Conservation (phyloP, 2,888 invertebrate genomes). For the Pegoplata infirma region DNA sequence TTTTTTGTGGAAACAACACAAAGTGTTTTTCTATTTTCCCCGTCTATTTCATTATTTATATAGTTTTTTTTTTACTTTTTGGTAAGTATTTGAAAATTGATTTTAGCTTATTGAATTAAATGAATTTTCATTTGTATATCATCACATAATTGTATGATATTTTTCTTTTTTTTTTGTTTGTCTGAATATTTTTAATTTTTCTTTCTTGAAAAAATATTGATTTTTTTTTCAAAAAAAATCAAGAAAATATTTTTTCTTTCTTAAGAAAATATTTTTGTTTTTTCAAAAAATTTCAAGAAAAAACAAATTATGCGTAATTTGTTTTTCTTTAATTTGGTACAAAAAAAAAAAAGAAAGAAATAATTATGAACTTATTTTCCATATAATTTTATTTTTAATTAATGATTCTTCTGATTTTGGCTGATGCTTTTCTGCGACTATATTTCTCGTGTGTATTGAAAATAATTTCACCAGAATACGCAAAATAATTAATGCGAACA, state of each 20-base stretch:
- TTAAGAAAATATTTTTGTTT: not conserved
- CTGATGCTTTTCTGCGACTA: too few relatives aligned
- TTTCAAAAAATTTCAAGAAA: not conserved
- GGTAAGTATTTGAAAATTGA: conserved; percentile 33
- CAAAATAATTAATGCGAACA: conserved; percentile 55
- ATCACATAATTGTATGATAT: conserved; percentile 3
- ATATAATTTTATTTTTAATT: conserved; percentile 28
- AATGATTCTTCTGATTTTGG: conserved; percentile 3
- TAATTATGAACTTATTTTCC: conserved; percentile 10
- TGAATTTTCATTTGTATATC: conserved; percentile 3
- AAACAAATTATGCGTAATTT: conserved; percentile 15
- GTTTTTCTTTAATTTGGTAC: not conserved
- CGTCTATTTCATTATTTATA: conserved; percentile 19
- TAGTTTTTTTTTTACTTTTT: conserved; percentile 6
- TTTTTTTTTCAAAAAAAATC: too few relatives aligned
- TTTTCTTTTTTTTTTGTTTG: not conserved
- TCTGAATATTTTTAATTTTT: not conserved
- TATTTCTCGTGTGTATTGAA: too few relatives aligned
- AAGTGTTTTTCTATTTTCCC: conserved; percentile 32
- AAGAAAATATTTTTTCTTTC: too few relatives aligned
- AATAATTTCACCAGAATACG: conserved; percentile 59
- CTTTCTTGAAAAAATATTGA: not conserved
- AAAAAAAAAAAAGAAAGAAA: not conserved
- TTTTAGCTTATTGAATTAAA: conserved; percentile 34
- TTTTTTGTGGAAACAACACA: conserved; percentile 53